phyloP scores from a whole-genome alignment of 2,797 vertebrate species.

The Enteromius argenteus region DNA sequence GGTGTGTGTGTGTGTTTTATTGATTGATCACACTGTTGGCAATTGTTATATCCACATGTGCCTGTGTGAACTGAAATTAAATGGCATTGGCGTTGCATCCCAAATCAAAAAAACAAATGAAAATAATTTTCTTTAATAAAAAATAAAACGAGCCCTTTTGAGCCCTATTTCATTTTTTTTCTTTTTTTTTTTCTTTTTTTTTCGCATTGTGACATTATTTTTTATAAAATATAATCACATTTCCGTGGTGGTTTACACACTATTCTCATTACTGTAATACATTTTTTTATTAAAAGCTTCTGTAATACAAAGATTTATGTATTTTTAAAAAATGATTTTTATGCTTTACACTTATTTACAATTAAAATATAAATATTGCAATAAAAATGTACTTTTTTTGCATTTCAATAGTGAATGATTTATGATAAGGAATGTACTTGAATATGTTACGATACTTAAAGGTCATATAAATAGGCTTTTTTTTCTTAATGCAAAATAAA shows the following conservation, averaged over 20 bases:
- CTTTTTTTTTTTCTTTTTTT: background rate
- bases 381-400: background rate
- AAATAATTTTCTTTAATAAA: background rate
- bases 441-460: background rate
- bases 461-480: background rate
- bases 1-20: background rate
- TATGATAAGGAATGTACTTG: background rate
- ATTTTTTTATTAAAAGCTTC: background rate
- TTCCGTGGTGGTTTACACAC: background rate
- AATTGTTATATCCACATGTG: background rate
- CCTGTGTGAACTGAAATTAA: background rate
- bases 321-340: background rate
- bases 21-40: background rate
- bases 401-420: background rate
- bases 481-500: background rate
- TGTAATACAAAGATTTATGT: background rate
- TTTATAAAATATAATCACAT: background rate
- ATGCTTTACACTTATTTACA: background rate
- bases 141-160: background rate
- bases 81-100: background rate
- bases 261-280: background rate
- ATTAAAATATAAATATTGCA: background rate
- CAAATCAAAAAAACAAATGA: slow-evolving; percentile 1
- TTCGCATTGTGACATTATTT: background rate
- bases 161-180: background rate